A percentile compares a stretch with the other conserved stretches of the same genome.
These are phyloP conservation scores for Argyra leucocephala DNA, from an alignment of 2,888 invertebrate species.

Conservation along the genomic window DNA sequence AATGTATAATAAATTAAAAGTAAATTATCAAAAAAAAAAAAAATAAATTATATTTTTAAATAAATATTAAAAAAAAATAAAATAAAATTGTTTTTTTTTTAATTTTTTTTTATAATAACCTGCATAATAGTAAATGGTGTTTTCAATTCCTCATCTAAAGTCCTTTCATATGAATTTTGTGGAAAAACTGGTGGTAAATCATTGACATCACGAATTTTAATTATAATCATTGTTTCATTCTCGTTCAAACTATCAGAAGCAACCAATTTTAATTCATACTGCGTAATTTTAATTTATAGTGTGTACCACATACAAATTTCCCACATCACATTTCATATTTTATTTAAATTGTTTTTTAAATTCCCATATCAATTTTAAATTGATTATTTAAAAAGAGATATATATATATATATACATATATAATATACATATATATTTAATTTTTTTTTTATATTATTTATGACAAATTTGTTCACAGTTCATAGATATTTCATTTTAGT, in stretches of 20 bases:
- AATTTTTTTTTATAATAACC: conserved; percentile 49
- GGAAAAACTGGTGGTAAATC: conserved; percentile 79
- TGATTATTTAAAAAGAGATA: no score
- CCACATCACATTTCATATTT: no score
- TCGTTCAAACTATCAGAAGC: conserved; percentile 85
- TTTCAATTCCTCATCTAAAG: conserved; percentile 64
- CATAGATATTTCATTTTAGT: no score
- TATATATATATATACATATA: no score
- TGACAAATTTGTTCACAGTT: no score
- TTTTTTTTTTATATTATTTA: no score
- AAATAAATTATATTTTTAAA: not conserved
- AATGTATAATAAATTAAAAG: conserved; percentile 7
- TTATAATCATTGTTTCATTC: conserved; percentile 72
- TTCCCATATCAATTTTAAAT: no score
- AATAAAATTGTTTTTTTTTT: not conserved
- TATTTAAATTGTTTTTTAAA: no score
- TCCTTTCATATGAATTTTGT: conserved; percentile 59
- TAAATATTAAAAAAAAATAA: not conserved
- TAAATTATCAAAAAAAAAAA: conserved; percentile 8
- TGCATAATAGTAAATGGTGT: conserved; percentile 67
- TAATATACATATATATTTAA: no score
- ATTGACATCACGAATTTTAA: conserved; percentile 77
- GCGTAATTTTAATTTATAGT: no score
- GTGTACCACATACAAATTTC: no score
- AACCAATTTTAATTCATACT: conserved; percentile 82